Evolutionary conservation across 1,140 invertebrate genomes (phyloP).

Genomic region (Pseudomyrmex dendroicus): DNA sequence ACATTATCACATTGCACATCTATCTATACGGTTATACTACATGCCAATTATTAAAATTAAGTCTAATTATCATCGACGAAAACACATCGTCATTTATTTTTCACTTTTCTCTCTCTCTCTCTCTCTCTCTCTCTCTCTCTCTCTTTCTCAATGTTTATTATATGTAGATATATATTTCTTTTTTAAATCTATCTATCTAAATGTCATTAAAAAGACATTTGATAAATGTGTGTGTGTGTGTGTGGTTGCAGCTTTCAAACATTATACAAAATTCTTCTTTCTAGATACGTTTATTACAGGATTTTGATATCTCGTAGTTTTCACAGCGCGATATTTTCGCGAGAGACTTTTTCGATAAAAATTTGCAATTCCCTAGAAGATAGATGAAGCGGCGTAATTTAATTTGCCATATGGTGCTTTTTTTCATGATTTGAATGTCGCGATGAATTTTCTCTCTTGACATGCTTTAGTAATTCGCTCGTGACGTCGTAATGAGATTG

Average conservation of each 20-base stretch:
- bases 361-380: conserved; percentile 38
- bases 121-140: neutral
- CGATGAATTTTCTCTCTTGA: conserved; percentile 35
- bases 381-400: conserved; percentile 35
- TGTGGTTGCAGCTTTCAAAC: neutral
- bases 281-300: neutral
- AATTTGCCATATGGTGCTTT: conserved; percentile 38
- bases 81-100: neutral
- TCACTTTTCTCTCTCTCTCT: no score
- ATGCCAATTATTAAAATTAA: conserved; percentile 22
- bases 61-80: neutral
- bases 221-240: neutral
- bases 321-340: conserved; percentile 8
- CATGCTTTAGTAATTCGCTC: conserved; percentile 33
- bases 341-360: conserved; percentile 31
- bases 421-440: conserved; percentile 47
- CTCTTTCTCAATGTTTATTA: neutral
- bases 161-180: conserved; percentile 3
- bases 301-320: conserved; percentile 34
- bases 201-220: neutral
- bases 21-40: neutral
- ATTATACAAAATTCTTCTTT: neutral
- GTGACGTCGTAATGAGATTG: conserved; percentile 50
- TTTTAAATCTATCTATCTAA: no score
- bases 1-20: neutral